phyloP scores from a whole-genome alignment of 2,888 invertebrate species.

The Lymantria dispar region DNA sequence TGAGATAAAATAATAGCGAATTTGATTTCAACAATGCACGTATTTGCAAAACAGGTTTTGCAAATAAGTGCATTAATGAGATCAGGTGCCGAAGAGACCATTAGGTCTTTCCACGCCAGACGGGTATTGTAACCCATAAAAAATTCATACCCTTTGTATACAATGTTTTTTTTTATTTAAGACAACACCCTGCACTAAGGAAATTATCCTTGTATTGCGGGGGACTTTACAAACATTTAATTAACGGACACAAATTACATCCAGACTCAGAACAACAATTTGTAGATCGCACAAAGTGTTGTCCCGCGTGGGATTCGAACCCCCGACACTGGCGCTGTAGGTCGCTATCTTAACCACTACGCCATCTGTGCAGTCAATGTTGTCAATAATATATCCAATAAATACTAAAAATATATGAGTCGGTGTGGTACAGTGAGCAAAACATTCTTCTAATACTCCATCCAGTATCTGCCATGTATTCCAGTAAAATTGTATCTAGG shows the following conservation, averaged over 20 bases:
- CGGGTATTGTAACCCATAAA: slow-evolving; percentile 27
- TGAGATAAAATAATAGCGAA: too few relatives aligned
- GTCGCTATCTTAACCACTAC: too few relatives aligned
- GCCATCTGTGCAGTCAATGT: too few relatives aligned
- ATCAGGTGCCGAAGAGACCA: slow-evolving; percentile 39
- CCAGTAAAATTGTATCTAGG: slow-evolving; percentile 21
- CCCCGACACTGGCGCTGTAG: too few relatives aligned
- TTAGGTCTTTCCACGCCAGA: slow-evolving; percentile 39
- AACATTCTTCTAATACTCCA: slow-evolving; percentile 21
- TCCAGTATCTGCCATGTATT: slow-evolving; percentile 22
- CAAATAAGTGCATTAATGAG: slow-evolving; percentile 27
- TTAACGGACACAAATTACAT: too few relatives aligned
- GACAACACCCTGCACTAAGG: too few relatives aligned
- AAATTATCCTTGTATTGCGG: too few relatives aligned
- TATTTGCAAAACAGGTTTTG: slow-evolving; percentile 21
- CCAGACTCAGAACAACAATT: too few relatives aligned
- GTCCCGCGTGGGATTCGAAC: too few relatives aligned
- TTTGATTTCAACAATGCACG: slow-evolving; percentile 27
- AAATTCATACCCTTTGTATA: not conserved
- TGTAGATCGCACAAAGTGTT: too few relatives aligned
- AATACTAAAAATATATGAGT: slow-evolving; percentile 23
- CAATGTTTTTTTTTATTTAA: not conserved
- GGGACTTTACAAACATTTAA: too few relatives aligned
- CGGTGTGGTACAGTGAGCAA: slow-evolving; percentile 24
- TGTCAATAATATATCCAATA: not conserved